phyloP scores from a whole-genome alignment of 30 jellyfish, hydroid and myxozoan genomes.

The Cassiopea andromeda region DNA sequence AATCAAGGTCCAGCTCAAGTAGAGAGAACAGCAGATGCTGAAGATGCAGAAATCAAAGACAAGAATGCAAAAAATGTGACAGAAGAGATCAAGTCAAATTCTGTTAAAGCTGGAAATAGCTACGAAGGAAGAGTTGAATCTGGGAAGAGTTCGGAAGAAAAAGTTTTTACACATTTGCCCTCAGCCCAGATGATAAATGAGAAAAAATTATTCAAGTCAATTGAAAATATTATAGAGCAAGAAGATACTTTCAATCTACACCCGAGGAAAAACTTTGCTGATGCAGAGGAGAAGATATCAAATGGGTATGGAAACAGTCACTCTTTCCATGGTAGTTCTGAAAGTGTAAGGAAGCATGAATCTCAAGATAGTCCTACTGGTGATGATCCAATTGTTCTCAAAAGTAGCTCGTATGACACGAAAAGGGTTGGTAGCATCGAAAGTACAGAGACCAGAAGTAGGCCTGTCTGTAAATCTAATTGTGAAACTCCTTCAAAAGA shows the following conservation, averaged over 20 bases:
- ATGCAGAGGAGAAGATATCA: background rate
- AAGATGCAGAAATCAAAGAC: background rate
- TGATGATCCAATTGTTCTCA: background rate
- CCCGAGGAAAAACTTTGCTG: background rate
- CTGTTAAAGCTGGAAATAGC: background rate
- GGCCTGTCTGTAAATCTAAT: constrained; percentile 9
- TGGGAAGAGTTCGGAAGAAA: background rate
- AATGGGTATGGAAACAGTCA: background rate
- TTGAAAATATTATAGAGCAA: constrained; percentile 2
- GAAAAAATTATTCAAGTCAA: background rate
- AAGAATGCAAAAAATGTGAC: background rate
- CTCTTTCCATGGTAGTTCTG: background rate
- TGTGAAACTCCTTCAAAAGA: background rate
- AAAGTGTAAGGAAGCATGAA: background rate
- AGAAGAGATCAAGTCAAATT: background rate
- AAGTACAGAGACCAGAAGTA: background rate
- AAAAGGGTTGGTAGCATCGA: background rate
- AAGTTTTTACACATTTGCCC: background rate
- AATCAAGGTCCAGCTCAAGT: background rate
- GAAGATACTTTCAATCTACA: background rate
- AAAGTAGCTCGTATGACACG: background rate
- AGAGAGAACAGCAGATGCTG: background rate
- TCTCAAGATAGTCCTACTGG: background rate
- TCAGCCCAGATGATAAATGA: background rate
- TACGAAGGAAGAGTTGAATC: background rate